Percentiles rank a stretch among this genome's conserved stretches.
These are phyloP conservation scores for Poecile montanus DNA, from an alignment of 2,797 vertebrate species.

Conservation along the genomic window DNA sequence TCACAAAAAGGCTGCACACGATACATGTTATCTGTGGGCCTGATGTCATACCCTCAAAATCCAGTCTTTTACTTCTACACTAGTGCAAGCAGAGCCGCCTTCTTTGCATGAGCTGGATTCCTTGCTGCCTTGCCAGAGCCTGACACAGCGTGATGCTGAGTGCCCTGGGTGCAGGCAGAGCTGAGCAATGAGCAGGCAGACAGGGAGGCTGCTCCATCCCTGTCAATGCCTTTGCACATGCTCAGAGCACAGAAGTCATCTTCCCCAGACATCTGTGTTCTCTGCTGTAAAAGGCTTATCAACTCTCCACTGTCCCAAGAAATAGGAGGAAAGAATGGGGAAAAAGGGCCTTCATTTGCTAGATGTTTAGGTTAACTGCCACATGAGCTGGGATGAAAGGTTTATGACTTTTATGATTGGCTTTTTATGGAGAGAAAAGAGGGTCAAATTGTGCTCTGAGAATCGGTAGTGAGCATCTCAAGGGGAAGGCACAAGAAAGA, in stretches of 20 bases:
- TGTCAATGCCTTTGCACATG: not conserved
- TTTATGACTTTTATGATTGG: not conserved
- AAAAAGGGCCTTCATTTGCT: not conserved
- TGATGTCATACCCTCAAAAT: not conserved
- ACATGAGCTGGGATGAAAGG: not conserved
- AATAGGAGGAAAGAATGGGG: not conserved
- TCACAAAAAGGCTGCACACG: not conserved
- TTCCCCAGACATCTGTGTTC: not conserved
- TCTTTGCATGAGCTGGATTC: not conserved
- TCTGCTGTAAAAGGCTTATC: not conserved
- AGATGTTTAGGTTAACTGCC: not conserved
- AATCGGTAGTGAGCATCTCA: not conserved
- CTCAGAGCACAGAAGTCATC: not conserved
- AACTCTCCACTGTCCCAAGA: not conserved
- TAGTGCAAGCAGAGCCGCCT: not conserved
- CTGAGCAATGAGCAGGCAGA: fast-evolving
- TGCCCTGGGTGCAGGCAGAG: not conserved
- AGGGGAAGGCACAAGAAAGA: not conserved
- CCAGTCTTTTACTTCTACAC: not conserved
- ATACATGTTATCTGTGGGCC: not conserved
- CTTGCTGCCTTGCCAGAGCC: not conserved
- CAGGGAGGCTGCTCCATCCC: not conserved
- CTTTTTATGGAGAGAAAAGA: not conserved
- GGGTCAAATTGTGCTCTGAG: not conserved
- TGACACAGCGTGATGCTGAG: fast-evolving